Base-by-base conservation (phyloP, 2,113 vertebrate species). In the Corydoras sp. region DNA sequence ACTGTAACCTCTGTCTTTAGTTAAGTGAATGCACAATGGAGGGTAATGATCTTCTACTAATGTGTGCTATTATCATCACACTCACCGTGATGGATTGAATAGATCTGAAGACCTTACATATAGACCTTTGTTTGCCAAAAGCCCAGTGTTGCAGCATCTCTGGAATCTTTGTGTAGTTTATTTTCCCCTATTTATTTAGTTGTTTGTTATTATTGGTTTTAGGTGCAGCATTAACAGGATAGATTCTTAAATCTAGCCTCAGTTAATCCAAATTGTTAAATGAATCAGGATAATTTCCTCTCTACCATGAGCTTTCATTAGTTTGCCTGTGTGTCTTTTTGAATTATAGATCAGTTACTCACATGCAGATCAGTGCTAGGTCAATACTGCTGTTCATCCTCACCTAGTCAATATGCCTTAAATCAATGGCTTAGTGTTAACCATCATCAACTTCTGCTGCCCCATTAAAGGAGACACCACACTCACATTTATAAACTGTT, bases 31-130 rank as follows among this genome's bases (percentile, higher is more conserved):
- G 73, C 76, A 77, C 79, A 77, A 80, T 66, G 76, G 76, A 75
- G 76, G 76, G 79, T 77, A 80, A 80, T 80, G 79, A 77, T 75
- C 79, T 80, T 70, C 73, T 77, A 80, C 76, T 77, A 80, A 80
- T 77, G 76, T 77, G 62, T 75, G 76, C 79, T 80, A 80, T 80
- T 80, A 80, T 69, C 69, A 70, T 65, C 69, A 75, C 69, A 62
- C 75, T 77, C 67, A 64, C 73, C 54, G 53, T 80, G 79, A 80
- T 80, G 75, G 76, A 80, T 80, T 76, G 72, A 68, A 50, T 30
- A 76, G 73, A 68, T 74, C 62, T 62, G 32, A 32, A 73, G 76
- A 73, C 62, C 58, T 76, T 70, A 58, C 71, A 79, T 65, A 73
- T 76, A 79, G 73, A 74, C 74, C 70, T 65, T 69, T 69, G 70